A percentile compares a stretch with the other conserved stretches of the same genome.
These are phyloP conservation scores for Anguilla rostrata DNA, from an alignment of 2,113 vertebrate species.

Conservation along the genomic window DNA sequence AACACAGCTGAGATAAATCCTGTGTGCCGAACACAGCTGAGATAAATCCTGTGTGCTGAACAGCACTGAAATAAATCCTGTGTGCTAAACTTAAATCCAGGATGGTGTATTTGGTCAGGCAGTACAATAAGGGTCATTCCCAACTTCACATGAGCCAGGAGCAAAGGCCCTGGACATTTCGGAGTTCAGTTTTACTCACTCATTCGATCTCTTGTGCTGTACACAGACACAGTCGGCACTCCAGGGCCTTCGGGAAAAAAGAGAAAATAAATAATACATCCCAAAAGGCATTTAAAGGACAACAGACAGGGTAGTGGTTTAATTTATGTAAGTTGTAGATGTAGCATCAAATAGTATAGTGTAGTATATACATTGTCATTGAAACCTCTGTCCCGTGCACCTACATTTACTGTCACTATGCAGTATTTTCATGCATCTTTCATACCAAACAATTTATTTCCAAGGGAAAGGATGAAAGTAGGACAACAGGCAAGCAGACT, in stretches of 20 bases:
- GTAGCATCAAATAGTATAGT: no score
- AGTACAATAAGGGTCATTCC: not conserved
- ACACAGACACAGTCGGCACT: conserved; percentile 82
- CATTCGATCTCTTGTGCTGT: conserved; percentile 73
- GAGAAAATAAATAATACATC: not conserved
- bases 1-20: no score
- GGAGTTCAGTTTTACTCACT: conserved; percentile 74
- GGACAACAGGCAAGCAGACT: not conserved
- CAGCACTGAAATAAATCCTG: no score
- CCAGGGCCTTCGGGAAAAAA: conserved; percentile 76
- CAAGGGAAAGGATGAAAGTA: not conserved
- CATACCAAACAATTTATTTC: not conserved
- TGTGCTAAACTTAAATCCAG: not conserved
- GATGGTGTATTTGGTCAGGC: not conserved
- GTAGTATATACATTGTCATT: not conserved
- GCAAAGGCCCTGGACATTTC: no score
- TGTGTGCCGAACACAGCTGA: not conserved
- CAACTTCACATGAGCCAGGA: no score
- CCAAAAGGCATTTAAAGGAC: not conserved
- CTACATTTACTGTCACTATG: not conserved
- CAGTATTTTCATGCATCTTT: not conserved
- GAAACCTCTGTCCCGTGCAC: not conserved
- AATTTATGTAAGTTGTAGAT: no score
- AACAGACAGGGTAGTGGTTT: not conserved
- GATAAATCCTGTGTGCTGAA: not conserved